These are phyloP conservation scores for Telmatochromis sp. DNA, from an alignment of 2,113 vertebrate species.

Conservation along the genomic window DNA sequence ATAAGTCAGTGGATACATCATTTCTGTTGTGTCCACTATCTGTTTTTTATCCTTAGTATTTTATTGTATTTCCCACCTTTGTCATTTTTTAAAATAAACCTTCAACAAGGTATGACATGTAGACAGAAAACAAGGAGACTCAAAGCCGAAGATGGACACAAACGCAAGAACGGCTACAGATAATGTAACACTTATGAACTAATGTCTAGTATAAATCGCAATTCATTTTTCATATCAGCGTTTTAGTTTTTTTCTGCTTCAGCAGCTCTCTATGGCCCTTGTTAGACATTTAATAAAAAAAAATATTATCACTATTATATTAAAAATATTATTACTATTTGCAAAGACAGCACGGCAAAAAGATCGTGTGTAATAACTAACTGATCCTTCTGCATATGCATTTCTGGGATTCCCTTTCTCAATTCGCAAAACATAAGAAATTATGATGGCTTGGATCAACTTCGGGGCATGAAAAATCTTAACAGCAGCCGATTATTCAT, in stretches of 20 bases:
- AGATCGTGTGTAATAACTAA: rapidly evolving
- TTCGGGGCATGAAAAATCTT: not conserved
- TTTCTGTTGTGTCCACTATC: not conserved
- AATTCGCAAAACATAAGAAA: not conserved
- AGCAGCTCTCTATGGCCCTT: not conserved
- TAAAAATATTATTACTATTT: not conserved
- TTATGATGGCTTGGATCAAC: not conserved
- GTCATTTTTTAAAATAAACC: not conserved
- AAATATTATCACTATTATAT: not conserved
- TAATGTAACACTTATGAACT: not conserved
- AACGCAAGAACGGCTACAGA: not conserved
- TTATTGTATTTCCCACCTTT: not conserved
- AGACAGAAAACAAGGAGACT: not conserved
- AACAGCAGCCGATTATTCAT: not conserved
- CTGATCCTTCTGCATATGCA: not conserved
- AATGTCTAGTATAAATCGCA: not conserved
- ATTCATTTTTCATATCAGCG: not conserved
- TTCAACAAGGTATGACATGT: not conserved
- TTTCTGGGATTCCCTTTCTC: not conserved
- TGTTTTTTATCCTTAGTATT: not conserved
- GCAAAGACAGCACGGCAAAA: not conserved
- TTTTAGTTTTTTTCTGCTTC: not conserved
- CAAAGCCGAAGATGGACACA: not conserved
- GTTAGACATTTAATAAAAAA: not conserved
- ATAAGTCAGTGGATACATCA: not conserved